A percentile compares a stretch with the other conserved stretches of the same genome.
phyloP scores from a whole-genome alignment of 2,797 vertebrate species.

The Pachyuromys duprasi region DNA sequence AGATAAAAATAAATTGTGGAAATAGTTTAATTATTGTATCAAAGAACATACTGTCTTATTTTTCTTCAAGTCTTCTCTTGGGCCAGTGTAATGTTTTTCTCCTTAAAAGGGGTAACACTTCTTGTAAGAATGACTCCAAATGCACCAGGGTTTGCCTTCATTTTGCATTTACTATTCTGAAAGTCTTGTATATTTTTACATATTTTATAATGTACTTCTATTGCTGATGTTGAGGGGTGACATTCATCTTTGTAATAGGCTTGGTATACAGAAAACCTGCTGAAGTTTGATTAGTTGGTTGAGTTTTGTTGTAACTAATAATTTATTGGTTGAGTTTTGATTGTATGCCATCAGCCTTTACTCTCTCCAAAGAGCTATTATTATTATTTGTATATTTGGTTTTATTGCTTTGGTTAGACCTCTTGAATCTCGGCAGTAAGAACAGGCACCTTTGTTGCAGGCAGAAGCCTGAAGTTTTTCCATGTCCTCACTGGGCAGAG shows the following conservation, averaged over 20 bases:
- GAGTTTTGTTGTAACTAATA: not conserved
- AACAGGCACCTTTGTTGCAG: not conserved
- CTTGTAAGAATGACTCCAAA: not conserved
- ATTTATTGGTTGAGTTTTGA: constrained; percentile 4
- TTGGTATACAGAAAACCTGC: not conserved
- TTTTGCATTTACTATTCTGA: not conserved
- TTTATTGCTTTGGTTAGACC: not conserved
- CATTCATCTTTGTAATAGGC: not conserved
- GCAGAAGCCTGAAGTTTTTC: not conserved
- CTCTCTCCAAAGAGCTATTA: not conserved
- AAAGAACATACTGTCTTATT: not conserved
- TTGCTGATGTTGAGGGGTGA: not conserved
- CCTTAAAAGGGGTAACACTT: not conserved
- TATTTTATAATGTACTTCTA: not conserved
- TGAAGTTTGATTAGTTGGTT: not conserved
- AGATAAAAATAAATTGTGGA: not conserved
- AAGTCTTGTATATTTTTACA: not conserved
- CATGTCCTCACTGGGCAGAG: not conserved
- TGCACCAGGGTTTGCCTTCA: not conserved
- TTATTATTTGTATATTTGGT: not conserved
- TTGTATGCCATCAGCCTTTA: not conserved
- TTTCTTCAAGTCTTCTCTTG: not conserved
- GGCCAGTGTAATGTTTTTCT: not conserved
- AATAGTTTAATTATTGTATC: not conserved
- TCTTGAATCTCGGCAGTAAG: not conserved